Evolutionary conservation across 2,888 invertebrate species (phyloP), one percentile per base, ranked within the genome.

Genomic region (Acanthopleura granulata): DNA sequence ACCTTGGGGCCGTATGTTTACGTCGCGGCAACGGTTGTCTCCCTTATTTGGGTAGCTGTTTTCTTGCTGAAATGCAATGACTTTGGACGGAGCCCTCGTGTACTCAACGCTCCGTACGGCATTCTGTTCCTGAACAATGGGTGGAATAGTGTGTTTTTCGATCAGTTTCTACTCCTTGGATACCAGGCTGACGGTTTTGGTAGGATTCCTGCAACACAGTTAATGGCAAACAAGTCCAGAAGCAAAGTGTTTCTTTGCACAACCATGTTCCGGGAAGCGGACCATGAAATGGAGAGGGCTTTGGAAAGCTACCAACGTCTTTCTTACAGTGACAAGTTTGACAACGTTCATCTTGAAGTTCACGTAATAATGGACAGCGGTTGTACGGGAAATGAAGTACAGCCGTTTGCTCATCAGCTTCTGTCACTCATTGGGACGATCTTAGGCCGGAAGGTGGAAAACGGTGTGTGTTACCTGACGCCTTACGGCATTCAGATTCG

Each of bases 221-320:
- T 25, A 0, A 51, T 49, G 15, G 16, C 57, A n/a, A n/a, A n/a
- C 0, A 50, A 49, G 1, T 49, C 69, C n/a, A 74, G 62, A 6
- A 80, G 77, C 49, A 61, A 78, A 22, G 74, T 82, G 4, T 82
- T 79, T 49, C 75, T 82, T 0, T 82, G 82, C 49, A 81, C 80
- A 0, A 82, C 82, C 0, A 82, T 82, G 82, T 81, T 79, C 62
- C 73, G 82, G 49, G 82, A 82, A 72, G 78, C 82, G 12, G 80
- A 81, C 27, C 77, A 77, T 40, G 82, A 82, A 74, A 82, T 81
- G 78, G 79, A 77, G 16, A 72, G 82, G n/a, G 73, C 81, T 15
- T 72, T 82, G 15, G 70, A 73, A 27, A 82, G 82, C 62, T 57
- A 81, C 4, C 71, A 76, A 25, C 78, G 76, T 22, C 75, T 80